These are phyloP conservation scores for Dryobates pubescens DNA, from an alignment of 2,797 vertebrate species.

Conservation along the genomic window DNA sequence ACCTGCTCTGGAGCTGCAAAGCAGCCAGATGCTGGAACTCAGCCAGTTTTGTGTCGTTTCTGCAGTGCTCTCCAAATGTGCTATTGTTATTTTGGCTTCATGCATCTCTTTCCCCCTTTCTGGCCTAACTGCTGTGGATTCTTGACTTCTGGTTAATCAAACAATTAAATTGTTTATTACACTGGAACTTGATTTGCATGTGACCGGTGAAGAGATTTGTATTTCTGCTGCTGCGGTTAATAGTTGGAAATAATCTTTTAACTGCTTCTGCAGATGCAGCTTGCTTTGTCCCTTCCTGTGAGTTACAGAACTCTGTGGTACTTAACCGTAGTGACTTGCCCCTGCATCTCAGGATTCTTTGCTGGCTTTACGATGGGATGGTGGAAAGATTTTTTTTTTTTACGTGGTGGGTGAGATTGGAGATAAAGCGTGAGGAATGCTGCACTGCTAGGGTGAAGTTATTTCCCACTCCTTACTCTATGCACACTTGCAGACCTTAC, in stretches of 20 bases:
- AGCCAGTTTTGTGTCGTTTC: not conserved
- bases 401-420: rapidly evolving
- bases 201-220: not conserved
- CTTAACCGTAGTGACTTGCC: not conserved
- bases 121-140: not conserved
- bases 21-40: constrained; percentile 27
- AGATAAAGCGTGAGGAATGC: not conserved
- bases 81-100: not conserved
- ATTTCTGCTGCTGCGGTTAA: not conserved
- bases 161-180: not conserved
- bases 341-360: rapidly evolving
- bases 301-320: not conserved
- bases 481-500: not conserved
- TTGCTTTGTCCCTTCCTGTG: not conserved
- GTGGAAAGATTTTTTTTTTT: not conserved
- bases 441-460: not conserved
- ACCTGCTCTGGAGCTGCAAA: constrained; percentile 8
- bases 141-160: not conserved
- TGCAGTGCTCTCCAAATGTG: not conserved
- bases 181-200: not conserved
- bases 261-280: not conserved
- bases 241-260: constrained; percentile 20
- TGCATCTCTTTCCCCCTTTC: not conserved
- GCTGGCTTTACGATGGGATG: not conserved
- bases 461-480: not conserved